Conservation (phyloP, 2,797 vertebrate species). For the Anguilla obscura region DNA sequence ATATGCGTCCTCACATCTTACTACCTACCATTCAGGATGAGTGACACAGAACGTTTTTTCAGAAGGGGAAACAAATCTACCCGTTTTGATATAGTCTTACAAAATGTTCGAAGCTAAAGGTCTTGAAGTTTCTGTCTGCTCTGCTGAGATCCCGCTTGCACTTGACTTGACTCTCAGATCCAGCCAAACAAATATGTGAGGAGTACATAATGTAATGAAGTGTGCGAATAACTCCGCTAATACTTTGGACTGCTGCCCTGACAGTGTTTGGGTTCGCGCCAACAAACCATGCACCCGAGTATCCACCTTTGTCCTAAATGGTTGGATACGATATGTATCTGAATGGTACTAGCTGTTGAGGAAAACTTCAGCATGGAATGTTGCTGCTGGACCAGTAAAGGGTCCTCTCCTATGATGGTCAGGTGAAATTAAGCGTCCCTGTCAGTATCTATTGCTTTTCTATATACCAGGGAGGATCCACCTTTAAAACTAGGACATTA, state of each 20-base stretch:
- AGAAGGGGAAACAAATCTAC: not conserved
- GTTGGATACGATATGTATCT: not conserved
- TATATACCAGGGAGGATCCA: not conserved
- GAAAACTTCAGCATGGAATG: not conserved
- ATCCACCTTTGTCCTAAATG: not conserved
- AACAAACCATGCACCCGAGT: not conserved
- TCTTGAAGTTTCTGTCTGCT: not conserved
- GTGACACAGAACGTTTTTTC: not conserved
- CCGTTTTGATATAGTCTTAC: not conserved
- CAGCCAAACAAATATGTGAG: slow-evolving; percentile 17
- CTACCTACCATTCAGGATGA: not conserved
- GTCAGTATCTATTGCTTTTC: not conserved
- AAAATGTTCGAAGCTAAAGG: not conserved
- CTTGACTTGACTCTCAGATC: slow-evolving; percentile 2
- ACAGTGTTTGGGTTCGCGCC: not conserved
- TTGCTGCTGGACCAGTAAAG: not conserved
- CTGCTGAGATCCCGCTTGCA: not conserved
- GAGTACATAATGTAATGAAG: slow-evolving; percentile 17
- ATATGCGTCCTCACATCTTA: not conserved
- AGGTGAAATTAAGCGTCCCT: not conserved
- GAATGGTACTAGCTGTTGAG: not conserved
- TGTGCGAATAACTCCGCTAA: not conserved
- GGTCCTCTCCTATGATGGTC: not conserved
- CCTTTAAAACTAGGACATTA: too few relatives aligned
- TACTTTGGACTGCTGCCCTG: slow-evolving; percentile 4